Percentiles rank a stretch among this genome's conserved stretches.
These are phyloP conservation scores for Drosophila mauritiana DNA, from an alignment of 1,140 invertebrate species.

Conservation along the genomic window DNA sequence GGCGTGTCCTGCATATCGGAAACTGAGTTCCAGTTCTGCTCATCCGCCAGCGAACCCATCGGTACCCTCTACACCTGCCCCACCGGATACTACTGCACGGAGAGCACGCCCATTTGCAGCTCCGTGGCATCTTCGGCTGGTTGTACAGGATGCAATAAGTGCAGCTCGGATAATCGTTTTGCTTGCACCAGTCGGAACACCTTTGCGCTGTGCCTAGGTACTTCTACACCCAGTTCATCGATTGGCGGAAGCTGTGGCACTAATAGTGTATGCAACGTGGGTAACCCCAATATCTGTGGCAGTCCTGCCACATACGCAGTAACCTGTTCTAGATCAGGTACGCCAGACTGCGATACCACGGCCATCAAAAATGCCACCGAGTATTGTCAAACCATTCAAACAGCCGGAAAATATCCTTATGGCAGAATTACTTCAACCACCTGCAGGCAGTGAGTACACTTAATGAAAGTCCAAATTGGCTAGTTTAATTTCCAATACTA, in stretches of 20 bases:
- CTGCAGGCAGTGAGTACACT: constrained; percentile 45
- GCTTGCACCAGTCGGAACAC: constrained; percentile 41
- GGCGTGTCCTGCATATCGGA: constrained; percentile 33
- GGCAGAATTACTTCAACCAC: constrained; percentile 27
- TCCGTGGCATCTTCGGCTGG: neutral
- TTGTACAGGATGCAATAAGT: constrained; percentile 21
- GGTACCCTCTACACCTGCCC: constrained; percentile 22
- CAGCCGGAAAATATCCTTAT: constrained; percentile 51
- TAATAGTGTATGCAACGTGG: constrained; percentile 28
- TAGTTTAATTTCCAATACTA: neutral
- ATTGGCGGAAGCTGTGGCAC: constrained; percentile 41
- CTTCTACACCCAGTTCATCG: neutral
- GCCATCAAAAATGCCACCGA: constrained; percentile 23
- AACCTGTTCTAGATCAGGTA: constrained; percentile 7
- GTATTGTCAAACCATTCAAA: constrained; percentile 22
- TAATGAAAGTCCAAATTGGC: too few species aligned
- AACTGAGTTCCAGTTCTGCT: constrained; percentile 47
- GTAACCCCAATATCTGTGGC: constrained; percentile 30
- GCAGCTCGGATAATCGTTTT: neutral
- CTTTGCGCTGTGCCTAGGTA: constrained; percentile 49
- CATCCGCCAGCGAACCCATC: neutral
- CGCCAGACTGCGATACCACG: neutral
- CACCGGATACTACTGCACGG: constrained; percentile 14
- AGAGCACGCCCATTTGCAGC: neutral
- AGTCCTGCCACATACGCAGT: neutral